A percentile compares a stretch with the other conserved stretches of the same genome.
These are phyloP conservation scores for Rhynchotus rufescens DNA, from an alignment of 2,797 vertebrate genomes.

Conservation along the genomic window DNA sequence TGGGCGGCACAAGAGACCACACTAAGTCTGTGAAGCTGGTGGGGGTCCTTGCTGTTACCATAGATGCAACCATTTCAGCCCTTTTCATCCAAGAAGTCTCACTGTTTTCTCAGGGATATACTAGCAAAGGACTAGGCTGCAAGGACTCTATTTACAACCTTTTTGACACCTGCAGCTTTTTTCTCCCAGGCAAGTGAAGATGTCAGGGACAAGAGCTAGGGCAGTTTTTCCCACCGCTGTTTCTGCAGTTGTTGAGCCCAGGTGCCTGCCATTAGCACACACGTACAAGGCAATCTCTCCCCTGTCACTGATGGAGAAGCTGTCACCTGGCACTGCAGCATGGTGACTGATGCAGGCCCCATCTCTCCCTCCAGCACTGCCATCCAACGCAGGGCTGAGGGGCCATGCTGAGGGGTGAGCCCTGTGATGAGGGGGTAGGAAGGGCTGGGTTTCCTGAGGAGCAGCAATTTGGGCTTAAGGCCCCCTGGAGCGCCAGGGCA, in stretches of 20 bases:
- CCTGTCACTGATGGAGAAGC: conserved; percentile 66
- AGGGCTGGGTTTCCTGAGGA: conserved; percentile 51
- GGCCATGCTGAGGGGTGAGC: background rate
- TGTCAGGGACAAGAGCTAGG: background rate
- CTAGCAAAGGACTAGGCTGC: background rate
- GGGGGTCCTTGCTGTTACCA: background rate
- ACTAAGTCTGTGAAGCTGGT: rapidly evolving
- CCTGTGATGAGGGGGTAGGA: conserved; percentile 9
- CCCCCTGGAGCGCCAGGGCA: conserved; percentile 51
- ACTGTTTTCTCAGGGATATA: background rate
- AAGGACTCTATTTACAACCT: background rate
- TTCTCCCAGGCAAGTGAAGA: background rate
- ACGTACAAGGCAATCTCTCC: conserved; percentile 77
- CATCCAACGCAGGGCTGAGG: background rate
- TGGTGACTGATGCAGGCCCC: background rate
- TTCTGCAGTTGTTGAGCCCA: background rate
- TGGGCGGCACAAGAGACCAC: rapidly evolving
- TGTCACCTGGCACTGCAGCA: conserved; percentile 46
- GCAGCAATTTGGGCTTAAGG: background rate
- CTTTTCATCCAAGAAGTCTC: background rate
- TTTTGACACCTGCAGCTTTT: background rate
- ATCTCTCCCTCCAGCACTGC: background rate
- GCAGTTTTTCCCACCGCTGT: background rate
- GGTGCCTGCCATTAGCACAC: background rate
- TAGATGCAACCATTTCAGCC: background rate